Evolutionary conservation across 2,888 invertebrate genomes (phyloP), one percentile per base, ranked within the genome.

Genomic region (Drosophila tanythrix): DNA sequence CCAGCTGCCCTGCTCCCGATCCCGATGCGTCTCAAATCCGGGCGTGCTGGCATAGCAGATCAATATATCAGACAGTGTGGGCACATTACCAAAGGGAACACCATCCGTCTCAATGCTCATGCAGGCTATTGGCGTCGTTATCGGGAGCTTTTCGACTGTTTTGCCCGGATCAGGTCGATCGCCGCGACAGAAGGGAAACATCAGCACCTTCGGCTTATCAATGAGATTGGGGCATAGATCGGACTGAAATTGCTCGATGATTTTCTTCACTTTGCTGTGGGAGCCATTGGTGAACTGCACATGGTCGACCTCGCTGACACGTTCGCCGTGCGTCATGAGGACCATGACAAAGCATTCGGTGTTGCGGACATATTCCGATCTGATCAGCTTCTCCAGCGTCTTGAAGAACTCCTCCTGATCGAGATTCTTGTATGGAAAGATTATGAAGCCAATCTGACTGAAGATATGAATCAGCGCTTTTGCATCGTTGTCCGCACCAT

Each of bases 151-250:
- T 21, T 21, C 21, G n/a, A 70, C 0, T 25, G 7, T 15, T 10
- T 76, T 29, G 0, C 93, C 93, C 50, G 84, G 83, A 79, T 93
- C 93, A n/a, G 90, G 84, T 15, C 77, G 70, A 25, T 76, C 65
- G 15, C 94, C 94, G 51, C 94, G 94, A 92, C 96, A 96, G 78
- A 95, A 95, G 89, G 96, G 96, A 89, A 96, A 96, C 69, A 96
- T 94, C 88, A 96, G 95, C 64, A 96, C 95, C 93, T 96, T 96
- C 29, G 96, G 96, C 85, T 96, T 95, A 61, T 94, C 93, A 13
- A 91, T 83, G 70, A 96, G 93, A 61, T 91, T 89, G 0, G 93
- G 93, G 90, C 95, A 95, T 62, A 93, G 93, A 21, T 88, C 82
- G 83, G 95, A 94, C 85, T 94, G 94, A 92, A 96, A 96, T 82